Base-by-base conservation (phyloP, 1,140 invertebrate genomes). In the Glossosoma conforme region DNA sequence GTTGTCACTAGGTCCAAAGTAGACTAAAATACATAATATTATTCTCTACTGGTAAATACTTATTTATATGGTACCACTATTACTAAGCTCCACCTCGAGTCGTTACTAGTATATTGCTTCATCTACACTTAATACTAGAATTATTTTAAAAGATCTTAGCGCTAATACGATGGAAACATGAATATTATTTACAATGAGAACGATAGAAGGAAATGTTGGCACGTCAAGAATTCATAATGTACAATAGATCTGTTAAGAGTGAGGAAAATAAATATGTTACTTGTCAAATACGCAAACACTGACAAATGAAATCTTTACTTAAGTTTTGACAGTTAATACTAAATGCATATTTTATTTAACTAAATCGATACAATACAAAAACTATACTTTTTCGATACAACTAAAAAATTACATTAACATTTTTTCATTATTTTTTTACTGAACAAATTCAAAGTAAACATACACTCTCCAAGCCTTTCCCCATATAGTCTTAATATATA, bases 191-290 rank as follows among this genome's bases (percentile, higher is more conserved):
- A 58, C 56, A 58, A 50, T 57, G 49, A 44, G 22, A 41, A 51
- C 40, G 42, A 51, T 48, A 13, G 24, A 41, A 40, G 36, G 47
- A 51, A 20, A 20, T 48, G 52, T 58, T 58, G 56, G 56, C 56
- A 58, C 56, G 41, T 50, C 53, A 54, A 58, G 56, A 58, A 58
- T 58, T 58, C 56, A 58, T 58, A 53, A 53, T 58, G 19, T 58
- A 58, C 56, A 58, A 50, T 33, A 54, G 41, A 45, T 45, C 48
- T 51, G 44, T 44, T 44, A 38, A 41, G 49, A 48, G 43, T 43
- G 19, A 41, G 35, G 28, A 44, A 44, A 58, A 58, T 58, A 58
- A 58, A 58, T 57, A 57, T 51, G 17, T 17, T n/a, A n/a, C n/a
- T n/a, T n/a, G n/a, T n/a, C n/a, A n/a, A n/a, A n/a, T n/a, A n/a